phyloP scores from a whole-genome alignment of 2,888 invertebrate genomes.

The Acanthacorydalis orientalis region DNA sequence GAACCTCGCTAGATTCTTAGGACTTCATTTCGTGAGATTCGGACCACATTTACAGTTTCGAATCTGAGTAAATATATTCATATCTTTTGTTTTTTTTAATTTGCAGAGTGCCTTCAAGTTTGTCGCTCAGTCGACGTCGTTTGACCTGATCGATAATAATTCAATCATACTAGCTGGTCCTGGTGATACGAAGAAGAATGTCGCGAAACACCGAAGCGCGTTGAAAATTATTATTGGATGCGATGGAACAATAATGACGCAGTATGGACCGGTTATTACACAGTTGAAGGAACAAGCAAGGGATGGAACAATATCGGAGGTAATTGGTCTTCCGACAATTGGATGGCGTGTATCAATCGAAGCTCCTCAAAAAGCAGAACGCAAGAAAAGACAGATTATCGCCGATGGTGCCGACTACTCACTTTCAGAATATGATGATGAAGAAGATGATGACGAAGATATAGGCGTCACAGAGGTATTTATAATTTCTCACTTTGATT shows the following conservation, averaged over 20 bases:
- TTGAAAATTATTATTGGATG: constrained; percentile 55
- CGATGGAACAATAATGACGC: constrained; percentile 49
- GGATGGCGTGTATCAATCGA: constrained; percentile 48
- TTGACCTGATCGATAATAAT: constrained; percentile 26
- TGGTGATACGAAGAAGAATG: constrained; percentile 29
- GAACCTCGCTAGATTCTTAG: constrained; percentile 54
- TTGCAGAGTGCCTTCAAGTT: constrained; percentile 34
- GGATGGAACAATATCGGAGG: constrained; percentile 54
- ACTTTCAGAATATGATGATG: constrained; percentile 24
- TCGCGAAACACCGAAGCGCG: constrained; percentile 27
- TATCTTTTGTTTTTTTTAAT: constrained; percentile 8
- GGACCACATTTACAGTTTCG: too few relatives aligned
- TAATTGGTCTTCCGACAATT: constrained; percentile 48
- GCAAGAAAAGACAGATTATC: constrained; percentile 9
- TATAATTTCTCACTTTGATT: too few relatives aligned
- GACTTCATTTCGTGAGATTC: constrained; percentile 41
- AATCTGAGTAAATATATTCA: not conserved
- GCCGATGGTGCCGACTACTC: constrained; percentile 9
- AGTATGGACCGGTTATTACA: constrained; percentile 46
- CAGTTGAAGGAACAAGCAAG: constrained; percentile 49
- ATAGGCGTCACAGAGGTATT: constrained; percentile 12
- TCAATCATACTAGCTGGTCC: constrained; percentile 33
- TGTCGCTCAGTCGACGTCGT: constrained; percentile 25
- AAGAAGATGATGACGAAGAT: constrained; percentile 27
- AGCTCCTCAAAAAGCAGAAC: constrained; percentile 18